phyloP scores from a whole-genome alignment of 2,113 vertebrate genomes.

The Gambusia holbrooki region DNA sequence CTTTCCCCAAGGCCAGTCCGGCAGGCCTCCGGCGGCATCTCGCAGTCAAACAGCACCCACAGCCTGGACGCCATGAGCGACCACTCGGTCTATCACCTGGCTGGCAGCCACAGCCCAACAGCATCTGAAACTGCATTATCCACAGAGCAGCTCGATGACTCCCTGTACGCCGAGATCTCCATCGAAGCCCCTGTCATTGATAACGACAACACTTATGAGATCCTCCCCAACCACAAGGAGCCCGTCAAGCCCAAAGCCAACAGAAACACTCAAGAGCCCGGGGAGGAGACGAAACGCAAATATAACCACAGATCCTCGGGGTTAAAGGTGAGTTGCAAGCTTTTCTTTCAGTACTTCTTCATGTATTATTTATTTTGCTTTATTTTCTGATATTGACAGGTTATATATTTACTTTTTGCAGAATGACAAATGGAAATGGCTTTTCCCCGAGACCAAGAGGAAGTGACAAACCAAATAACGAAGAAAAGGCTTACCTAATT shows the following conservation, averaged over 20 bases:
- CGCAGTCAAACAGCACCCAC: slow-evolving; percentile 32
- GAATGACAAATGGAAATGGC: slow-evolving; percentile 82
- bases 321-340: slow-evolving; percentile 65
- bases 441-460: slow-evolving; percentile 80
- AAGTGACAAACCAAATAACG: slow-evolving; percentile 56
- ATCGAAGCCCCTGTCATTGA: not conserved
- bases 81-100: slow-evolving; percentile 66
- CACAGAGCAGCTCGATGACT: slow-evolving; percentile 15
- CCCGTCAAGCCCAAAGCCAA: slow-evolving; percentile 6
- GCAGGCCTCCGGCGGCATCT: slow-evolving; percentile 8
- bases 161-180: slow-evolving; percentile 71
- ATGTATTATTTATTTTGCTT: not conserved
- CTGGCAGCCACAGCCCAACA: slow-evolving; percentile 37
- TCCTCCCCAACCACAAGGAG: slow-evolving; percentile 48
- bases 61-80: slow-evolving; percentile 53
- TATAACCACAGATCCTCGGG: slow-evolving; percentile 25
- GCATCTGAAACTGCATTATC: not conserved
- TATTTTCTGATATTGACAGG: not conserved
- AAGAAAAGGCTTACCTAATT: slow-evolving; percentile 23
- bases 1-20: slow-evolving; percentile 61
- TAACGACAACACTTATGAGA: slow-evolving; percentile 69
- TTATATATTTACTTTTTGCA: slow-evolving; percentile 55
- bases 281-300: slow-evolving; percentile 71
- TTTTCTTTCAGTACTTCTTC: not conserved
- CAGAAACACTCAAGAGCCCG: slow-evolving; percentile 61